Base-by-base conservation (phyloP, 2,888 invertebrate species). In the Euplagia quadripunctaria region DNA sequence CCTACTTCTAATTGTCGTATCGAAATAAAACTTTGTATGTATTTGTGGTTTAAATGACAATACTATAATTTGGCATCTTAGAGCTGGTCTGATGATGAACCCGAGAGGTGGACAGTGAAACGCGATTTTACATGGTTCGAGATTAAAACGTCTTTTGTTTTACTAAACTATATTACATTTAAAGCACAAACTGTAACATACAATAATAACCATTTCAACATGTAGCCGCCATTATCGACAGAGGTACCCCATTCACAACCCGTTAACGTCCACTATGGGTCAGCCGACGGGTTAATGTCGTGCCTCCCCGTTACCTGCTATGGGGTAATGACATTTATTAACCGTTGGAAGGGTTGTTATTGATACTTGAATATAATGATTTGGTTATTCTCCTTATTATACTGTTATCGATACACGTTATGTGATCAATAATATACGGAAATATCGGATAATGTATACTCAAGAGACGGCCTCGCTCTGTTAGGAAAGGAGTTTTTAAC, bases 221-320 rank as follows among this genome's bases (percentile, higher is more conserved):
- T 16, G 17, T 12, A 42, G 55, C 11, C 12, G n/a, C 61, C 61
- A 66, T 66, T 72, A 72, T 68, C 42, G 64, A n/a, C 52, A 31
- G 43, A 7, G 43, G n/a, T 68, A 42, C 14, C 51, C 20, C 72
- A 68, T 68, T 68, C 68, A 52, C 68, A 67, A 52, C 49, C 51
- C 65, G 69, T 65, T 73, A 73, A 58, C 61, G 73, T 46, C 64
- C 72, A 49, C 49, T 65, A 41, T 42, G 69, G 49, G 58, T n/a
- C 65, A 69, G 65, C 14, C 43, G 49, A 61, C 20, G 64, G 58
- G 49, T 70, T 69, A 70, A 73, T 49, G 65, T 58, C 7, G 17
- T 31, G n/a, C 43, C 31, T n/a, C 43, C n/a, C 8, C 58, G 20
- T 68, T 51, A 72, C 52, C 51, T 55, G 68, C 20, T 31, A 41